Evolutionary conservation across 2,797 vertebrate genomes (phyloP).

Genomic region (Malacoctenus gilli): DNA sequence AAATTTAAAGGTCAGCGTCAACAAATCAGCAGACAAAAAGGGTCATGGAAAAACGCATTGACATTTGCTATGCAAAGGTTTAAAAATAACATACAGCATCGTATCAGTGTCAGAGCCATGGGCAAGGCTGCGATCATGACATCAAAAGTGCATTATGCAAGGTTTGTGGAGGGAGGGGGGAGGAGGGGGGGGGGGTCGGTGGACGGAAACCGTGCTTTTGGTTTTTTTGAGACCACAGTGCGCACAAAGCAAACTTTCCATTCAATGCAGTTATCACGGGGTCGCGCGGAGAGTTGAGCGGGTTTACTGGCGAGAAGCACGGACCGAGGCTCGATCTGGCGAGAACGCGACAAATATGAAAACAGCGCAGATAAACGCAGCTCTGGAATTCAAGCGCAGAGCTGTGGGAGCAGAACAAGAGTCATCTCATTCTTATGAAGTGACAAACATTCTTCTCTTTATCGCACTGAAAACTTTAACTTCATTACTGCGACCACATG

Average conservation of each 20-base stretch:
- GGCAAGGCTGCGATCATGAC: constrained; percentile 69
- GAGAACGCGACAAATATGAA: constrained; percentile 25
- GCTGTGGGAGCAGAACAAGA: constrained; percentile 1
- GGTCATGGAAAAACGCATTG: constrained; percentile 80
- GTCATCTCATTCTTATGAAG: not conserved
- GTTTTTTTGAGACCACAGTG: constrained; percentile 60
- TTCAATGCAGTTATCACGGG: constrained; percentile 59
- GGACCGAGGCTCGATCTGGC: not conserved
- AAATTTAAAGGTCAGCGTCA: constrained; percentile 76
- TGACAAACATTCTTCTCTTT: constrained; percentile 2
- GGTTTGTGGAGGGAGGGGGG: constrained; percentile 45
- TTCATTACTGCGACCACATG: not conserved
- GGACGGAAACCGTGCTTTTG: constrained; percentile 64
- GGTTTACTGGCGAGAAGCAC: constrained; percentile 38
- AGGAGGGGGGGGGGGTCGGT: constrained; percentile 35
- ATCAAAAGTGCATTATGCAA: constrained; percentile 77
- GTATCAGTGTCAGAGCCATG: constrained; percentile 66
- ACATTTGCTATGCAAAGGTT: constrained; percentile 76
- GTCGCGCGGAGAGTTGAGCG: constrained; percentile 60
- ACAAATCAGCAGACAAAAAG: constrained; percentile 66
- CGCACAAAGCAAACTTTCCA: constrained; percentile 70
- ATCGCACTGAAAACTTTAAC: constrained; percentile 1
- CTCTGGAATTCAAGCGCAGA: not conserved
- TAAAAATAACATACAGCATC: constrained; percentile 79
- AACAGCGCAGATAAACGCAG: constrained; percentile 18